Percentiles rank a stretch among this genome's conserved stretches.
Conservation (phyloP, 2,888 invertebrate genomes). For the Scaptomyza parva region DNA sequence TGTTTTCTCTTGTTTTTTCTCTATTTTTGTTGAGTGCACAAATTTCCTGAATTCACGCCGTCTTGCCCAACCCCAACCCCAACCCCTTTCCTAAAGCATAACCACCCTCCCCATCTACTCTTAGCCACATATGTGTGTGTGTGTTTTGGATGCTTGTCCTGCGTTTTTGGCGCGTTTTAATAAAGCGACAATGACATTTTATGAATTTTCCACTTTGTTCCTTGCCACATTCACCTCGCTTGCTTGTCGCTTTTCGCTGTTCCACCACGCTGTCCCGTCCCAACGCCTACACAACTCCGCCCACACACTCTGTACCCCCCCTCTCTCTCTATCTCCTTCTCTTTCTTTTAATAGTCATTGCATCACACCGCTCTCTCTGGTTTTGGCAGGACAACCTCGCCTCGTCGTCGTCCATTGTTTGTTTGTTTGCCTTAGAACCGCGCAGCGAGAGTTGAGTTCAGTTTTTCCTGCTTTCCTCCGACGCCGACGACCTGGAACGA, state of each 20-base stretch:
- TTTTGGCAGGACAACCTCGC: constrained; percentile 31
- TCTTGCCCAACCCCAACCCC: not conserved
- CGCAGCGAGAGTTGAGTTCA: constrained; percentile 54
- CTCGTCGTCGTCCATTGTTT: constrained; percentile 67
- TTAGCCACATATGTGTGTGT: constrained; percentile 32
- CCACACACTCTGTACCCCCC: not conserved
- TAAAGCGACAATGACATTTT: constrained; percentile 80
- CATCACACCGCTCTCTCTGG: constrained; percentile 3
- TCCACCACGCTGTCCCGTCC: no score
- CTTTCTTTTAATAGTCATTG: not conserved
- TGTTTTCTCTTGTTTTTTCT: not conserved
- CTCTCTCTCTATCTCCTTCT: not conserved
- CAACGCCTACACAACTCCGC: constrained; percentile 17
- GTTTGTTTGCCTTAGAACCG: constrained; percentile 71
- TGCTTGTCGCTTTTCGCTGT: constrained; percentile 8
- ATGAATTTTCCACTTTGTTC: constrained; percentile 79
- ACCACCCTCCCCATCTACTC: constrained; percentile 22
- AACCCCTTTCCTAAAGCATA: not conserved
- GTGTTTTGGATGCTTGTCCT: constrained; percentile 36
- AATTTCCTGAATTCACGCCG: constrained; percentile 1
- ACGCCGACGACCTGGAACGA: not conserved
- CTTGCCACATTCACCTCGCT: constrained; percentile 35
- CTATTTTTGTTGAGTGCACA: constrained; percentile 9
- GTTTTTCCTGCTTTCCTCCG: constrained; percentile 33
- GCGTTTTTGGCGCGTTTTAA: constrained; percentile 78